Base-by-base conservation (phyloP, 2,888 invertebrate genomes). In the Scaptomyza reducta region DNA sequence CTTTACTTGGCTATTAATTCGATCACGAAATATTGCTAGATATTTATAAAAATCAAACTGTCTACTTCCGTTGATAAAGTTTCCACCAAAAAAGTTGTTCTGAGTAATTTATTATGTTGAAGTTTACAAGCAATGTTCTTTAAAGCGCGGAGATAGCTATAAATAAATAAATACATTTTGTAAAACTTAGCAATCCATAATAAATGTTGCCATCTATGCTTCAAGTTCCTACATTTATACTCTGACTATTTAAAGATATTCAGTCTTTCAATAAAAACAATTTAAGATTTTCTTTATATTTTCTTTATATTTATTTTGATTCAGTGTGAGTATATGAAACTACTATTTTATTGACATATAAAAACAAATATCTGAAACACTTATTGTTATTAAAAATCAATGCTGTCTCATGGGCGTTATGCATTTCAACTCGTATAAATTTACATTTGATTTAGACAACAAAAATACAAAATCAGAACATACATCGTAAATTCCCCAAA, bases 401-500 rank as follows among this genome's bases (percentile, higher is more conserved):
- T 50, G 49, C n/a, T 5, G 11, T 31, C 6, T 25, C 27, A 11
- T 25, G 11, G 9, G 42, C 6, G 45, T 29, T 50, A 9, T 31
- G 27, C 38, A 45, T 45, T 42, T 56, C 5, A 33, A 18, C 16
- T 46, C 35, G 22, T 22, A n/a, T 51, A 55, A 44, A 70, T 76
- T 72, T 71, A 41, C 61, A 57, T 61, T 45, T 31, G 33, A 56
- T 56, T 42, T 10, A 38, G 18, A 9, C 16, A 6, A 14, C 2
- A 16, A 22, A 6, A 9, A 10, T 22, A 22, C 22, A 22, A 56
- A 76, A 58, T 64, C 71, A 63, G 40, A 40, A 38, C 56, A 71
- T 14, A 55, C 42, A 40, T 42, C 44, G 25, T 33, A 49, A 58
- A 72, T 72, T 77, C 59, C 49, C 72, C 27, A 58, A 71, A 31